Base-by-base conservation (phyloP, 2,888 invertebrate genomes). In the Meta bourneti region DNA sequence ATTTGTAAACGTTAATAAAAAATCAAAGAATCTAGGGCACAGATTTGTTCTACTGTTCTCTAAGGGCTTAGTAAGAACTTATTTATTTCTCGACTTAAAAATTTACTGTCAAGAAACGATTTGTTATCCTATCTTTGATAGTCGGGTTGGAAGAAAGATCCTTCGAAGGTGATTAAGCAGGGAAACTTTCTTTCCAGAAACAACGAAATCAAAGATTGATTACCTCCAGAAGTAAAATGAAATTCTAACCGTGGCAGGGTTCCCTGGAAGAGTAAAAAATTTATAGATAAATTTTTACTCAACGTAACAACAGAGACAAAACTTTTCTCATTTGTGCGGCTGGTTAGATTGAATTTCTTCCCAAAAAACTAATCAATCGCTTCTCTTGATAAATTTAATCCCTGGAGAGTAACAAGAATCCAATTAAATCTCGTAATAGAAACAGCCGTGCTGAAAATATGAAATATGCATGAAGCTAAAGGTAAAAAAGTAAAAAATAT, bases 391-490 rank as follows among this genome's bases (percentile, higher is more conserved):
- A 54, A 84, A 84, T 84, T 52, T 52, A 54, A 75, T 34, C 13
- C 48, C 34, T 20, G 54, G 7, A 61, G 79, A 79, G 79, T 48
- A 74, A 13, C 74, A 49, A 51, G 54, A 61, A 72, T 84, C 74
- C 74, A 84, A 84, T 84, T 84, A 84, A 75, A 84, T 16, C 9
- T 74, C 48, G 54, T 7, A n/a, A 75, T 8, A 48, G 48, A 16
- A 61, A 61, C 75, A 8, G 13, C 48, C 16, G 34, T 61, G 7
- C 7, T 54, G 19, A n/a, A 84, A 61, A 84, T 84, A 75, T 84
- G 75, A 84, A 74, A 84, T 84, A 84, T 75, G 74, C 84, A 75
- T 84, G 75, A 84, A 75, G 61, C 20, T 16, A 51, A 72, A 84
- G 61, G 72, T 74, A 52, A 75, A 84, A 52, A 7, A 34, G 61